Evolutionary conservation across 2,888 invertebrate species (phyloP), one percentile per base, ranked within the genome.

Genomic region (Mactromeris polynyma): DNA sequence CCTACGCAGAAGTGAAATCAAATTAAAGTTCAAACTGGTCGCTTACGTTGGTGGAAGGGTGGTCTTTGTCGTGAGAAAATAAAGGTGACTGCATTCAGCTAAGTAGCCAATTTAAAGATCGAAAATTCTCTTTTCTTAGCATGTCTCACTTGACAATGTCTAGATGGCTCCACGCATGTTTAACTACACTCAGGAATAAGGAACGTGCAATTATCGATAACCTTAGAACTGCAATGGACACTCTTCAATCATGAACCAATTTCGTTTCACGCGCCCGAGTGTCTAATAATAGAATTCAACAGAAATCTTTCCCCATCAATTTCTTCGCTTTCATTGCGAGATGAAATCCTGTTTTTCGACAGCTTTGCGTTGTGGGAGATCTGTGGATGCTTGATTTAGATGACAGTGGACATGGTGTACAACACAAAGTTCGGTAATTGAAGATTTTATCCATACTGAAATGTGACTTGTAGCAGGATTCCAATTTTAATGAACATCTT

Each of bases 351-450:
- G 73, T 73, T 73, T 36, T 58, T 73, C 19, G 73, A 73, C 73
- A 36, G 42, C 26, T 19, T n/a, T 40, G 42, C 42, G 79, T 79
- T 40, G 26, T 40, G 42, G 38, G 26, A 42, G 14, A 42, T 79
- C 42, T 33, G 26, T 26, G 26, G 26, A 33, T 33, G 36, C 14
- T 19, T 83, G 46, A 84, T 84, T 51, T 84, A 77, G 78, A 17
- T 84, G 84, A 73, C 84, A 84, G 11, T 1, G 54, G 51, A 31
- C 40, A 78, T 77, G 38, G 51, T 84, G 78, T 84, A 42, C 36
- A 21, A 84, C 84, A 78, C 77, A 36, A 54, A 36, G 51, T 84
- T n/a, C 77, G 33, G 84, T 84, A 84, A 84, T 84, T 84, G 78
- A 84, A 84, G 84, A 84, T 84, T n/a, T 17, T 84, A 84, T 84